Conservation (phyloP, 1,140 invertebrate species). For the Pachypeltis micranthus region DNA sequence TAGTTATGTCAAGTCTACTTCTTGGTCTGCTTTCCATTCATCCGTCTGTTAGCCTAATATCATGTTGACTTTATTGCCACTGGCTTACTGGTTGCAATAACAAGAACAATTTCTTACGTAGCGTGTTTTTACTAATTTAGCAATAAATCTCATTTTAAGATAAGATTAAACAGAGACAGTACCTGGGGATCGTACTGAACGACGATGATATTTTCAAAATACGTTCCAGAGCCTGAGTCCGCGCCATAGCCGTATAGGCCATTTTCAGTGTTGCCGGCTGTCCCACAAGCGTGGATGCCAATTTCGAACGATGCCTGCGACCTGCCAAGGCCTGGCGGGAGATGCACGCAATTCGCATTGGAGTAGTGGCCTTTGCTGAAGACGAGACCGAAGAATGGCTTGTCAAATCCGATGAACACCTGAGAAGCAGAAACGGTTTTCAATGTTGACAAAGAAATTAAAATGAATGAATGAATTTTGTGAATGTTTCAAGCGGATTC, state of each 20-base stretch:
- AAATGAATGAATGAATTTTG: no score
- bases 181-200: conserved; percentile 83
- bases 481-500: no score
- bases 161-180: not conserved
- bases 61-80: no score
- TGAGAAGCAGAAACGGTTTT: not conserved
- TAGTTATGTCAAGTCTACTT: no score
- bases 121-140: no score
- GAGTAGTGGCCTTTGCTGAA: conserved; percentile 77
- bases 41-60: no score
- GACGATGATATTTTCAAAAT: conserved; percentile 90
- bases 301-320: conserved; percentile 84
- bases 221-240: conserved; percentile 80
- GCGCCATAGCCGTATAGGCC: conserved; percentile 49
- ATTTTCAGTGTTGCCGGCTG: conserved; percentile 75
- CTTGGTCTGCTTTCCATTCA: no score
- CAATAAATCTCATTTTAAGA: no score
- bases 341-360: conserved; percentile 78
- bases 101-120: no score
- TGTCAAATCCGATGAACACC: conserved; percentile 83
- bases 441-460: no score
- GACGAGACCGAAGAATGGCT: conserved; percentile 91
- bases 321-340: conserved; percentile 79
- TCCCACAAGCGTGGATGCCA: conserved; percentile 80
- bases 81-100: no score